Percentiles rank a stretch among this genome's conserved stretches.
Evolutionary conservation across 2,113 vertebrate genomes (phyloP).

Genomic region (Jacana jacana): DNA sequence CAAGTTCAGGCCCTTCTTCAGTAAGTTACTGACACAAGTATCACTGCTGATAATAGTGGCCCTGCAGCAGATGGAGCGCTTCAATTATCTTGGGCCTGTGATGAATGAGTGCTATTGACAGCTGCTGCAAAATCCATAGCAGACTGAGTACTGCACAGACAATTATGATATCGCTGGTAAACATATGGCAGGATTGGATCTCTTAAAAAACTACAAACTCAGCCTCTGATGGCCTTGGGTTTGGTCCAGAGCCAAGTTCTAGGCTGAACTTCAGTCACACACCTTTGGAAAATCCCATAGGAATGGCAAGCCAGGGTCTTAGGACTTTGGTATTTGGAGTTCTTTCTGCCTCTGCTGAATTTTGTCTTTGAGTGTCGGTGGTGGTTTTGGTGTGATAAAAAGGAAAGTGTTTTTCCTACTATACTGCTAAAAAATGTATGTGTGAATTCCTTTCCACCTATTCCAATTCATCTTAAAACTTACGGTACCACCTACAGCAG

Average conservation of each 20-base stretch:
- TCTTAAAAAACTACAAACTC: neutral
- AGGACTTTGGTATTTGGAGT: neutral
- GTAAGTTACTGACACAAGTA: slow-evolving; percentile 64
- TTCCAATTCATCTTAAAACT: neutral
- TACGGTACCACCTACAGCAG: neutral
- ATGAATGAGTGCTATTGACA: slow-evolving; percentile 64
- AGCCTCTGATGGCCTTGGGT: neutral
- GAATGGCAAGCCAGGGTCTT: neutral
- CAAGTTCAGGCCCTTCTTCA: slow-evolving; percentile 59
- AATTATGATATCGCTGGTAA: slow-evolving; percentile 61
- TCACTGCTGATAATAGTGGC: slow-evolving; percentile 49
- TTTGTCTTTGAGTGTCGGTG: neutral
- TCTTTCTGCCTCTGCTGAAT: neutral
- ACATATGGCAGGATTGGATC: slow-evolving; percentile 50
- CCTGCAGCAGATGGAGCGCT: slow-evolving; percentile 64
- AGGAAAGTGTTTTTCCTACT: neutral
- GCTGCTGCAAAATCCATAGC: slow-evolving; percentile 70
- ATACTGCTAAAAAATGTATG: neutral
- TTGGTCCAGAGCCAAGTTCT: slow-evolving; percentile 41
- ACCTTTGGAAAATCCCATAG: neutral
- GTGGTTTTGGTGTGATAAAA: neutral
- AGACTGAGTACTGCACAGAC: slow-evolving; percentile 50
- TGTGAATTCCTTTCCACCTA: neutral
- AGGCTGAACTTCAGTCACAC: neutral
- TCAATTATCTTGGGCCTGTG: slow-evolving; percentile 62